Evolutionary conservation across 2,888 invertebrate species (phyloP).

Genomic region (Apotomis turbidana): DNA sequence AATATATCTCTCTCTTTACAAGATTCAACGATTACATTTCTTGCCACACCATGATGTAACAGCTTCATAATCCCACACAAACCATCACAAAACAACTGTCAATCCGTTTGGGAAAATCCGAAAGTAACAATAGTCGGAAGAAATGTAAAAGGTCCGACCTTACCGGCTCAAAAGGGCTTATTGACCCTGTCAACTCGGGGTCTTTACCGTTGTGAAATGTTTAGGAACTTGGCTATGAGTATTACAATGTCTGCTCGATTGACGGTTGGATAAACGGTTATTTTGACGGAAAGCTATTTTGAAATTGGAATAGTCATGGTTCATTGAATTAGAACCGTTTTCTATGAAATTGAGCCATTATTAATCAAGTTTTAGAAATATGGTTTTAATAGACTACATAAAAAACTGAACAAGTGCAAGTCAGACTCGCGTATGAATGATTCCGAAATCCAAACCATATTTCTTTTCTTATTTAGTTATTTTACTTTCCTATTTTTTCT

Average conservation of each 20-base stretch:
- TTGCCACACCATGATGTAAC: background rate
- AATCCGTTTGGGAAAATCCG: conserved; percentile 1
- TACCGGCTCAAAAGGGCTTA: conserved; percentile 33
- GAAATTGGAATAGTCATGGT: background rate
- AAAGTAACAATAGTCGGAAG: conserved; percentile 24
- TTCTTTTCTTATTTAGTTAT: too few relatives aligned
- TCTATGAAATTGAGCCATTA: too few relatives aligned
- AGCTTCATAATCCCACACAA: conserved; percentile 10
- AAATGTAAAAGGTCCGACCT: conserved; percentile 28
- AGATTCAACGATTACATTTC: too few relatives aligned
- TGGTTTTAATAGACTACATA: too few relatives aligned
- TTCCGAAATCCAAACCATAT: too few relatives aligned
- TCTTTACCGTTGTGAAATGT: conserved; percentile 31
- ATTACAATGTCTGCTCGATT: background rate
- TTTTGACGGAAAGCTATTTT: background rate
- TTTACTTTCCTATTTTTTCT: too few relatives aligned
- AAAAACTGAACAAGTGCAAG: too few relatives aligned
- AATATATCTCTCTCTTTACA: background rate
- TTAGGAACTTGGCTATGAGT: background rate
- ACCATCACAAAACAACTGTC: conserved; percentile 28
- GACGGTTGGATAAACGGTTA: background rate
- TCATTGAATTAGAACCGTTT: background rate
- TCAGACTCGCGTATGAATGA: too few relatives aligned
- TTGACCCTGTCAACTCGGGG: conserved; percentile 36
- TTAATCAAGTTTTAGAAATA: too few relatives aligned